These are phyloP conservation scores for Bostrychus sinensis DNA, from an alignment of 2,113 vertebrate species.

Conservation along the genomic window DNA sequence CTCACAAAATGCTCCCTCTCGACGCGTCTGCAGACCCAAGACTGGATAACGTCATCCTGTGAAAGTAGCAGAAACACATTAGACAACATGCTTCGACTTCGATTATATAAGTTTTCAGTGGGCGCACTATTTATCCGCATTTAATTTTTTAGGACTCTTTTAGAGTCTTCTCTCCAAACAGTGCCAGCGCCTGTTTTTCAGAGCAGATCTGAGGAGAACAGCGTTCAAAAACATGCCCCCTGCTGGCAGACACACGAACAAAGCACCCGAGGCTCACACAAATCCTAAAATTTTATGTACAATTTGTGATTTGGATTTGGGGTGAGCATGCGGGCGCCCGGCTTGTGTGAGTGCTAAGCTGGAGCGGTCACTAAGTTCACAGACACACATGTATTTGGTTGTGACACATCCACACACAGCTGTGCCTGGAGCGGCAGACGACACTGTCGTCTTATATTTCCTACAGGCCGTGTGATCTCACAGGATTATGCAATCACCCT, in stretches of 20 bases:
- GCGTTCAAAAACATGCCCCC: constrained; percentile 58
- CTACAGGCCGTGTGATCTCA: constrained; percentile 70
- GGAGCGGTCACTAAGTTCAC: constrained; percentile 29
- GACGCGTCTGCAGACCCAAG: constrained; percentile 8
- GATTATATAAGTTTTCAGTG: neutral
- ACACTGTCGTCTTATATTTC: constrained; percentile 68
- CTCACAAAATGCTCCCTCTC: constrained; percentile 15
- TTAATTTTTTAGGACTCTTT: constrained; percentile 26
- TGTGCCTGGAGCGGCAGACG: constrained; percentile 59
- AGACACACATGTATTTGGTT: constrained; percentile 14
- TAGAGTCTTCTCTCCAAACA: constrained; percentile 25
- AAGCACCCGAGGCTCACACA: constrained; percentile 29
- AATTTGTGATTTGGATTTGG: constrained; percentile 20
- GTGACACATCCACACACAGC: constrained; percentile 55
- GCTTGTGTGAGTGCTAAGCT: constrained; percentile 22
- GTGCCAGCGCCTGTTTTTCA: constrained; percentile 46
- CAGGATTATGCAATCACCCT: constrained; percentile 72
- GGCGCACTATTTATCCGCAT: neutral
- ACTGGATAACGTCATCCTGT: constrained; percentile 47
- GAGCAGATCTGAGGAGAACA: constrained; percentile 50
- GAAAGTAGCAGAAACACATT: constrained; percentile 21
- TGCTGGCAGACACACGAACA: constrained; percentile 73
- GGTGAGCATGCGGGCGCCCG: constrained; percentile 5
- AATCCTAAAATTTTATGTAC: constrained; percentile 32
- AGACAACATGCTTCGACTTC: neutral